These are phyloP conservation scores for Siderastrea siderea DNA, from an alignment of 92 coral and sea anemone genomes.

Conservation along the genomic window DNA sequence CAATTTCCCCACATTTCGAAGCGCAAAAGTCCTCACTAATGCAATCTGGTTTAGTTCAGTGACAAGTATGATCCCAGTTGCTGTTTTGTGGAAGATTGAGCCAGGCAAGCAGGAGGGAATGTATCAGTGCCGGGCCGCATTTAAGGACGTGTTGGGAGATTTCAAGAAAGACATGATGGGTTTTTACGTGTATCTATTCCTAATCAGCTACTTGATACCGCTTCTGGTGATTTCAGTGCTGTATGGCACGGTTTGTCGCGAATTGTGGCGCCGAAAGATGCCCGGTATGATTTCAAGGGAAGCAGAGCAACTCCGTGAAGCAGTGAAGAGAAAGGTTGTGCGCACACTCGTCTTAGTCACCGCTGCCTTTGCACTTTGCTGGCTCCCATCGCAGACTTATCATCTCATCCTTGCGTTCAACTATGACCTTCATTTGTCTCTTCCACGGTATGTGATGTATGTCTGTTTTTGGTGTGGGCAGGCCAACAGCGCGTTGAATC, in stretches of 20 bases:
- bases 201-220: slow-evolving; percentile 67
- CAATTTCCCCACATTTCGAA: slow-evolving; percentile 12
- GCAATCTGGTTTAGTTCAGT: slow-evolving; percentile 31
- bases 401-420: slow-evolving; percentile 66
- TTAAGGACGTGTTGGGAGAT: slow-evolving; percentile 2
- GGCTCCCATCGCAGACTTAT: slow-evolving; percentile 79
- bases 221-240: slow-evolving; percentile 61
- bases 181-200: slow-evolving; percentile 36
- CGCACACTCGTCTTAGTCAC: slow-evolving; percentile 72
- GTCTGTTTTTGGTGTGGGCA: slow-evolving; percentile 78
- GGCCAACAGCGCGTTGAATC: slow-evolving; percentile 82
- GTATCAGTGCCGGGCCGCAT: not conserved
- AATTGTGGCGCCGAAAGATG: slow-evolving; percentile 76
- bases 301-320: slow-evolving; percentile 56
- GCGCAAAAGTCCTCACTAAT: not conserved
- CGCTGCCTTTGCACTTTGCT: slow-evolving; percentile 79
- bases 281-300: slow-evolving; percentile 49
- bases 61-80: slow-evolving; percentile 8
- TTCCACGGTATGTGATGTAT: slow-evolving; percentile 43
- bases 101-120: not conserved
- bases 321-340: slow-evolving; percentile 68
- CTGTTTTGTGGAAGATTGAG: not conserved
- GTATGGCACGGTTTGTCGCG: slow-evolving; percentile 63
- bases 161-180: not conserved
- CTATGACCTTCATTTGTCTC: slow-evolving; percentile 10